These are phyloP conservation scores for Choloepus hoffmanni DNA, from an alignment of 2,113 vertebrate species.

Conservation along the genomic window DNA sequence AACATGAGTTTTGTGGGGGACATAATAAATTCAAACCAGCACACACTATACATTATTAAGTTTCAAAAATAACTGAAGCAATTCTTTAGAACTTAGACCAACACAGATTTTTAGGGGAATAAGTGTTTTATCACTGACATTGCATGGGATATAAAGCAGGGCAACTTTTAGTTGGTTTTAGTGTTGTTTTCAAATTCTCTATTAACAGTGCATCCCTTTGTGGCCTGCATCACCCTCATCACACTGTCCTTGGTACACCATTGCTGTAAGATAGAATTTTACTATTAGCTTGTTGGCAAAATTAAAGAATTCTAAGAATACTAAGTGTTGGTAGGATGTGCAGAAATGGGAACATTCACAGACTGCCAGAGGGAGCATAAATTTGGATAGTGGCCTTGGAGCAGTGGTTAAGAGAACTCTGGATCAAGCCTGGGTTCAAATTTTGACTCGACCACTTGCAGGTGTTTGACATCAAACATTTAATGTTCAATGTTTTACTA, in stretches of 20 bases:
- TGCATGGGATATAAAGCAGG: not conserved
- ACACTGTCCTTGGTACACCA: not conserved
- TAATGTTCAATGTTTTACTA: not conserved
- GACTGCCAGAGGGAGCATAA: not conserved
- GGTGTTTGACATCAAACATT: not conserved
- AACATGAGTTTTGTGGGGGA: too few relatives aligned
- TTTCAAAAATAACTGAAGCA: not conserved
- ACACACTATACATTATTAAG: not conserved
- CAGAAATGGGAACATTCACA: not conserved
- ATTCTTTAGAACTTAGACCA: not conserved
- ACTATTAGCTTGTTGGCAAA: not conserved
- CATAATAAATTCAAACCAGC: too few relatives aligned
- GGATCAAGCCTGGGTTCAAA: not conserved
- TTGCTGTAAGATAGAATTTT: not conserved
- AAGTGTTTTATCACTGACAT: not conserved
- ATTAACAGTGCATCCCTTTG: not conserved
- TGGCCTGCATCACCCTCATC: not conserved
- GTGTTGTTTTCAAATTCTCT: not conserved
- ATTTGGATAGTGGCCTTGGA: not conserved
- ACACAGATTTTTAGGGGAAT: not conserved
- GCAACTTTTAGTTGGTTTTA: not conserved
- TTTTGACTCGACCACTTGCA: not conserved
- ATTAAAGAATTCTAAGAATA: not conserved
- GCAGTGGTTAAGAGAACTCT: not conserved
- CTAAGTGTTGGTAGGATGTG: not conserved